Conservation (phyloP, 2,888 invertebrate species). For the Oligia latruncula region DNA sequence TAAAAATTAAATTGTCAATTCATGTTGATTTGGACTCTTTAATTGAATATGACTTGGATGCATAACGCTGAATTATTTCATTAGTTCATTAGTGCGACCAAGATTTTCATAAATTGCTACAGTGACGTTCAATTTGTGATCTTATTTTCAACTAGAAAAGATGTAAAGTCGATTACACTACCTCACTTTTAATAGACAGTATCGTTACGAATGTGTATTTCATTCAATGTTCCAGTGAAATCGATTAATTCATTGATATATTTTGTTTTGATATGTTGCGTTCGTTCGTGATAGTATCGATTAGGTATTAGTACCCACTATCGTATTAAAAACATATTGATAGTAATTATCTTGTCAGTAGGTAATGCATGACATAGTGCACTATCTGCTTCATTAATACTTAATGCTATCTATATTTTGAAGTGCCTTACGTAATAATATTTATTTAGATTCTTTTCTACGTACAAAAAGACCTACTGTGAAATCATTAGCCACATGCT, state of each 20-base stretch:
- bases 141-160: not conserved
- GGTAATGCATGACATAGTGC: constrained; percentile 7
- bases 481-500: not conserved
- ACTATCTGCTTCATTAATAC: constrained; percentile 8
- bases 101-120: constrained; percentile 11
- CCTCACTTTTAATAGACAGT: not conserved
- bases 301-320: constrained; percentile 5
- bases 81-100: constrained; percentile 32
- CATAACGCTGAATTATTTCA: constrained; percentile 45
- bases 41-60: constrained; percentile 35
- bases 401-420: constrained; percentile 16
- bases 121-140: not conserved
- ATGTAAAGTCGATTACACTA: not conserved
- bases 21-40: constrained; percentile 12
- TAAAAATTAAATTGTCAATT: constrained; percentile 1
- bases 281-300: constrained; percentile 34
- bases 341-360: constrained; percentile 36
- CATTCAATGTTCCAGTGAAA: constrained; percentile 29
- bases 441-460: not conserved
- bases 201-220: constrained; percentile 2
- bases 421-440: not conserved
- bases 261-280: constrained; percentile 22
- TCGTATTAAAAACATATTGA: constrained; percentile 26
- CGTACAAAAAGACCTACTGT: not conserved
- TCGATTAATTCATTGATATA: constrained; percentile 42